These are phyloP conservation scores for Malaclemys terrapin DNA, from an alignment of 2,113 vertebrate genomes.

Conservation along the genomic window DNA sequence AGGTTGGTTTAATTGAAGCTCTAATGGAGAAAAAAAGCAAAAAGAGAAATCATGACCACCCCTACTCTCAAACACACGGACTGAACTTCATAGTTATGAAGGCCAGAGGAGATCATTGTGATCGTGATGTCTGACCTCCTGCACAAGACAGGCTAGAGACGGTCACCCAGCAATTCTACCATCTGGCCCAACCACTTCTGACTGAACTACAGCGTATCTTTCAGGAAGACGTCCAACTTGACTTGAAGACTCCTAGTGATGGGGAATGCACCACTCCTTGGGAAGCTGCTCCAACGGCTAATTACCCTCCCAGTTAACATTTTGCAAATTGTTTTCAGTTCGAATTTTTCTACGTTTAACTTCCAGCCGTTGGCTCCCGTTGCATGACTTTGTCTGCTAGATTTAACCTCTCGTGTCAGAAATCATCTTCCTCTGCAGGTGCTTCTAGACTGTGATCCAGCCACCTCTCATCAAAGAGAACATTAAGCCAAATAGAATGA, in stretches of 20 bases:
- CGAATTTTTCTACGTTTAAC: background rate
- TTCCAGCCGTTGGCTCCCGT: background rate
- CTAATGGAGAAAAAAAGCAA: background rate
- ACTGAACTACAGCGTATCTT: background rate
- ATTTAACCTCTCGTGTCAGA: background rate
- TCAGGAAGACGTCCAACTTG: background rate
- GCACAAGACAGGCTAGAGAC: background rate
- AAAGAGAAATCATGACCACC: background rate
- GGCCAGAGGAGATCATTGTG: background rate
- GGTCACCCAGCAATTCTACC: background rate
- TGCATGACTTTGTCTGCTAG: background rate
- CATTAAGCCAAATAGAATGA: background rate
- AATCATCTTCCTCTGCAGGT: background rate
- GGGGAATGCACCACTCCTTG: background rate
- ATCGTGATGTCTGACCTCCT: background rate
- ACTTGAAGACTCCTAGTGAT: background rate
- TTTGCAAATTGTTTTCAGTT: background rate
- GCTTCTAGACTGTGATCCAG: background rate
- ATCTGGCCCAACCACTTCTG: background rate
- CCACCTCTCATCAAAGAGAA: background rate
- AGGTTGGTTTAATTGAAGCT: background rate
- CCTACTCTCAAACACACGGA: background rate
- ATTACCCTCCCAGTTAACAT: background rate
- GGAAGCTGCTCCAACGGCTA: background rate
- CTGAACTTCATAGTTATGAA: background rate